Percentiles rank a stretch among this genome's conserved stretches.
Conservation (phyloP, 2,888 invertebrate species). For the Omphaloscelis lunosa region DNA sequence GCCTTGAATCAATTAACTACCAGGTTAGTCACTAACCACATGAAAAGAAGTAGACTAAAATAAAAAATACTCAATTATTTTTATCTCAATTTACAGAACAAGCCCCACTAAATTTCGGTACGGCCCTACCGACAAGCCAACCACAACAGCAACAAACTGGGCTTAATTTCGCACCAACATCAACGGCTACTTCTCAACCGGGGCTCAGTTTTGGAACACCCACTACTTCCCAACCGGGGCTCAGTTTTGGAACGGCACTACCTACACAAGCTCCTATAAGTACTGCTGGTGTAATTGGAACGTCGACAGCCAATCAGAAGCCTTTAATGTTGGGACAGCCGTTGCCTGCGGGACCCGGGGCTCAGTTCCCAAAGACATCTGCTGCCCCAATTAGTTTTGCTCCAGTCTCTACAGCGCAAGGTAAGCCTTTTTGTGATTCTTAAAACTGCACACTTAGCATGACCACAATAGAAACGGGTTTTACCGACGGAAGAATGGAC, state of each 20-base stretch:
- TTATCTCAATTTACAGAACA: constrained; percentile 34
- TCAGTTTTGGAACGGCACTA: constrained; percentile 53
- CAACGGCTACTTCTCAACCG: constrained; percentile 45
- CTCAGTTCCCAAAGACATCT: constrained; percentile 43
- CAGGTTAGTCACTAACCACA: no score
- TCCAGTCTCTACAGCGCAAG: constrained; percentile 25
- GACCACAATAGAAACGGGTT: no score
- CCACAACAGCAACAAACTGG: constrained; percentile 46
- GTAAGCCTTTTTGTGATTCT: no score
- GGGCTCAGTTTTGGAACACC: constrained; percentile 63
- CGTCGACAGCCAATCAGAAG: constrained; percentile 31
- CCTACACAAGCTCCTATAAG: constrained; percentile 42
- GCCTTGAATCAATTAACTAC: no score
- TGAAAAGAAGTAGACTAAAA: no score
- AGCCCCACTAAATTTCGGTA: constrained; percentile 49
- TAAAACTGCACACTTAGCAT: no score
- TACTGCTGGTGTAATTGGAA: constrained; percentile 26
- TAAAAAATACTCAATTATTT: neutral
- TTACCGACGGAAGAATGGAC: no score
- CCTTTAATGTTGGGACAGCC: constrained; percentile 30
- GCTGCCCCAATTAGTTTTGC: constrained; percentile 31
- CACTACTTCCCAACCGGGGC: constrained; percentile 51
- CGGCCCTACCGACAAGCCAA: constrained; percentile 26
- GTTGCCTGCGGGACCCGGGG: constrained; percentile 8
- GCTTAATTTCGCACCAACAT: constrained; percentile 61